These are phyloP conservation scores for Erynnis tages DNA, from an alignment of 2,888 invertebrate species.

Conservation along the genomic window DNA sequence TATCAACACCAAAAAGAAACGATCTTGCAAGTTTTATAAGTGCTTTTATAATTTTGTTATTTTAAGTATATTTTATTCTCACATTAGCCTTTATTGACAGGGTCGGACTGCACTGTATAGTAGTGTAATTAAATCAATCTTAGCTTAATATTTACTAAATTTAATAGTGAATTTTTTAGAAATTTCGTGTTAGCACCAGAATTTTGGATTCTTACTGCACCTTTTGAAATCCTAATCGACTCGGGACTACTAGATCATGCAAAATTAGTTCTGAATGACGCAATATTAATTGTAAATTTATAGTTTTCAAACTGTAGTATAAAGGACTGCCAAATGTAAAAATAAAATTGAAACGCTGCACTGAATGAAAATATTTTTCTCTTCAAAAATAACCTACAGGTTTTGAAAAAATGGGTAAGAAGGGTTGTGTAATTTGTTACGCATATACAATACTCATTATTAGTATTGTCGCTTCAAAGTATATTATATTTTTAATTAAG, in stretches of 20 bases:
- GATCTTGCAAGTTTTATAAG: conserved; percentile 1
- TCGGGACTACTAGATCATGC: conserved; percentile 47
- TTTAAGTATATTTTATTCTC: conserved; percentile 33
- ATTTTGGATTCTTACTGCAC: conserved; percentile 65
- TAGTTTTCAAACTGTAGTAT: conserved; percentile 39
- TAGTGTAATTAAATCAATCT: conserved; percentile 69
- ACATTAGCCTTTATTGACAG: conserved; percentile 76
- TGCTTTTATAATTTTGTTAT: conserved; percentile 39
- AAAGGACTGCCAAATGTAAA: conserved; percentile 37
- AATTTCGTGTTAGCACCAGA: conserved; percentile 67
- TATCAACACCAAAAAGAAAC: neutral
- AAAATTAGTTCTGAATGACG: conserved; percentile 35
- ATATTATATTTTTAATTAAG: conserved; percentile 41
- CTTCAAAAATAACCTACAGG: conserved; percentile 53
- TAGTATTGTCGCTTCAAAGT: conserved; percentile 51
- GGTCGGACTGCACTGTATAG: conserved; percentile 70
- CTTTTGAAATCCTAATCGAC: conserved; percentile 54
- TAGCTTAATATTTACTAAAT: conserved; percentile 67
- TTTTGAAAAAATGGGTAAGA: conserved; percentile 67
- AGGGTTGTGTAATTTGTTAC: conserved; percentile 78
- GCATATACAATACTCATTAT: conserved; percentile 65
- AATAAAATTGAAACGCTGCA: conserved; percentile 38
- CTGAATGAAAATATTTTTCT: conserved; percentile 52
- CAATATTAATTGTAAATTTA: conserved; percentile 42
- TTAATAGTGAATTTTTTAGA: conserved; percentile 66